Base-by-base conservation (phyloP, 2,888 invertebrate genomes). In the Callinectes sapidus region DNA sequence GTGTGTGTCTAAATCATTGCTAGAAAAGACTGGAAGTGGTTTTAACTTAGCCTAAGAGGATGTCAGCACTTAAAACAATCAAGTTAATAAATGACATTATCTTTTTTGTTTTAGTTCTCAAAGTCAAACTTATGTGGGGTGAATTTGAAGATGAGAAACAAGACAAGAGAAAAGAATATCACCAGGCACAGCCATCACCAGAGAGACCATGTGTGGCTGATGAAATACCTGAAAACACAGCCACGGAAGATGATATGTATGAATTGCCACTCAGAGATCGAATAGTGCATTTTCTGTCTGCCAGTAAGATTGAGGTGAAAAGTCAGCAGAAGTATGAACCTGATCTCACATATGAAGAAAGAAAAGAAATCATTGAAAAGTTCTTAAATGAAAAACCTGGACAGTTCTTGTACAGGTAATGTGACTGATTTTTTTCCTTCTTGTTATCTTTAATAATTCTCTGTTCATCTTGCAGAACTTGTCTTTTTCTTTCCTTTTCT, bases 271-370 rank as follows among this genome's bases (percentile, higher is more conserved):
- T 92, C 28, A 88, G 89, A 66, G 92, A 92, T 48, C 87, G 92
- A 23, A 14, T 92, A 6, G 81, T 92, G 23, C 91, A 97, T 95
- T 96, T 96, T 95, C 95, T 98, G 94, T 96, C 97, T 5, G 95
- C 96, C 94, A 97, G 97, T 95, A 96, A 96, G 93, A 97, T 97
- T 85, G 96, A 97, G 94, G 98, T 98, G 95, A 98, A 97, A 96
- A 98, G 97, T 95, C 98, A 98, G 95, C 98, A 98, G 96, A 96
- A 97, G 89, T 97, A 97, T 95, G 98, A 98, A 95, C 96, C 97
- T 0, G 98, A 98, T 95, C 95, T 98, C 89, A 97, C 96, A 8
- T 95, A 96, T 0, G 95, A 96, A 32, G 97, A 98, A 95, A 98
- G 98, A 96, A 96, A 96, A 95, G 95, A 96, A 95, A 97, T 98